Percentiles rank a stretch among this genome's conserved stretches.
Conservation (phyloP, 2,113 vertebrate genomes). For the Dasyurus viverrinus region DNA sequence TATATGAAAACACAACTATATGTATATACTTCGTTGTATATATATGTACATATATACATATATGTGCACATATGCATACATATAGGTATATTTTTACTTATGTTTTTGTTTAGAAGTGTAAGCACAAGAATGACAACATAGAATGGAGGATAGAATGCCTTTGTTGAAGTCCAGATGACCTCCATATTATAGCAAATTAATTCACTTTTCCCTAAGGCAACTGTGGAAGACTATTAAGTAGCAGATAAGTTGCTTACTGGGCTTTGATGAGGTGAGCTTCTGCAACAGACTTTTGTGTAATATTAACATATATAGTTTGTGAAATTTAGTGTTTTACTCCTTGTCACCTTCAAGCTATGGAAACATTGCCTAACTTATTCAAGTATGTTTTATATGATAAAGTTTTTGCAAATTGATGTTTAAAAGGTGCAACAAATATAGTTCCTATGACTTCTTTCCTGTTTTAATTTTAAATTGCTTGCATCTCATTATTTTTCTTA, state of each 20-base stretch:
- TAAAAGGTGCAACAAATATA: slow-evolving; percentile 16
- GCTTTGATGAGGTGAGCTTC: background rate
- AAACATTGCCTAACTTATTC: background rate
- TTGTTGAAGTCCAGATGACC: background rate
- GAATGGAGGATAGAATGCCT: background rate
- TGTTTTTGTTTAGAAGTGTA: background rate
- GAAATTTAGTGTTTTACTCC: background rate
- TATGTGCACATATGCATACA: background rate
- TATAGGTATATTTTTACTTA: background rate
- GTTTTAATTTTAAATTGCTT: slow-evolving; percentile 16
- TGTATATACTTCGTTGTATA: too few relatives aligned
- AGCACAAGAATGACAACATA: background rate
- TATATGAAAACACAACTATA: background rate
- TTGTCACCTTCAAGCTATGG: background rate
- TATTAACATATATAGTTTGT: background rate
- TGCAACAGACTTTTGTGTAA: background rate
- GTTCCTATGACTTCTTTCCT: slow-evolving; percentile 17
- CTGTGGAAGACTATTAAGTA: background rate
- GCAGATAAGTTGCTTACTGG: background rate
- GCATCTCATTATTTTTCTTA: background rate
- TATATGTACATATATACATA: background rate
- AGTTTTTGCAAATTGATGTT: background rate
- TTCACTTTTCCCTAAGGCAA: background rate
- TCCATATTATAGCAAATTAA: background rate
- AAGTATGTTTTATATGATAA: background rate